These are phyloP conservation scores for Epicauta chinensis DNA, from an alignment of 1,140 invertebrate species.

Conservation along the genomic window DNA sequence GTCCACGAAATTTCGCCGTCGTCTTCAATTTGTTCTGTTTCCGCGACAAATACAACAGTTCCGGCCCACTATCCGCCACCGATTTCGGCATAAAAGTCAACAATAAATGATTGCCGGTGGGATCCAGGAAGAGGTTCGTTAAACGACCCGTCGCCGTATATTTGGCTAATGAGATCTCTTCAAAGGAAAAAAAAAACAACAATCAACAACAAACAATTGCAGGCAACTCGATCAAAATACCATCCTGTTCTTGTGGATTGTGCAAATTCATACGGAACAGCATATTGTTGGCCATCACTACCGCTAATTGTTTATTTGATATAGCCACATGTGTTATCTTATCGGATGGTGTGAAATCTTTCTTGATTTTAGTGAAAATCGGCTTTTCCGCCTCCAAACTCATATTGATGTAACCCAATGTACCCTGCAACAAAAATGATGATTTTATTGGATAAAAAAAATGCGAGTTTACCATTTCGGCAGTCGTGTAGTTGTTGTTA, in stretches of 20 bases:
- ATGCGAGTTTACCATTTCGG: conserved; percentile 35
- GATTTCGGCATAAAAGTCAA: conserved; percentile 63
- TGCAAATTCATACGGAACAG: conserved; percentile 77
- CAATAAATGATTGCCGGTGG: conserved; percentile 77
- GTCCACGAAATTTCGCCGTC: conserved; percentile 58
- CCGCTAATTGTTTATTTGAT: conserved; percentile 73
- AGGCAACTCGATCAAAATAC: conserved; percentile 45
- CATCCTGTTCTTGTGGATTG: conserved; percentile 68
- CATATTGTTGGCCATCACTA: conserved; percentile 77
- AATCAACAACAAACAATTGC: not conserved
- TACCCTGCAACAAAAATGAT: conserved; percentile 35
- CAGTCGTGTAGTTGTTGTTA: conserved; percentile 22
- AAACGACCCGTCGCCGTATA: conserved; percentile 56
- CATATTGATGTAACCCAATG: conserved; percentile 62
- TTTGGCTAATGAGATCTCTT: conserved; percentile 57
- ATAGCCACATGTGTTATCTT: conserved; percentile 72
- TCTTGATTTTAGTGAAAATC: conserved; percentile 73
- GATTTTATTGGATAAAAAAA: conserved; percentile 1
- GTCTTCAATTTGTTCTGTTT: conserved; percentile 47
- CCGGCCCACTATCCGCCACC: conserved; percentile 56
- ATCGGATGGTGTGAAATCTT: conserved; percentile 70
- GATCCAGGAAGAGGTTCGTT: conserved; percentile 76
- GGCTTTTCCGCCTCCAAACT: conserved; percentile 62
- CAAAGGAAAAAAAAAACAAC: conserved; percentile 17
- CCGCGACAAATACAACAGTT: conserved; percentile 71